phyloP scores from a whole-genome alignment of 2,797 vertebrate genomes.

The Labeo calbasu region DNA sequence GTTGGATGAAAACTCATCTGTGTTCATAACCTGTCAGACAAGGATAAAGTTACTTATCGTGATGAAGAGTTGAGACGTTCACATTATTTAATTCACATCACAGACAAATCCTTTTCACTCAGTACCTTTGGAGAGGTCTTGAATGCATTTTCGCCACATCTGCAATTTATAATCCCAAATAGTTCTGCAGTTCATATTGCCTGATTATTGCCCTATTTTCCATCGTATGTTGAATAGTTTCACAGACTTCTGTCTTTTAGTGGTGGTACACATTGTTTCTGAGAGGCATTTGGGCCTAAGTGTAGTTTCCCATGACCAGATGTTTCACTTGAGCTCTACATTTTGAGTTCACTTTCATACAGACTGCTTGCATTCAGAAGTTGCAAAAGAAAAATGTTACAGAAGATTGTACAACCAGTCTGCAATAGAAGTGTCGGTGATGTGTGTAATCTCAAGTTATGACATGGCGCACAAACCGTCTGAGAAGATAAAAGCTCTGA shows the following conservation, averaged over 20 bases:
- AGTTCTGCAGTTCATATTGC: background rate
- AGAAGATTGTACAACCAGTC: conserved; percentile 13
- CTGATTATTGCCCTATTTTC: conserved; percentile 25
- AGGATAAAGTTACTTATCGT: background rate
- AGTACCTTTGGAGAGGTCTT: background rate
- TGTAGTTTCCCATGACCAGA: conserved; percentile 17
- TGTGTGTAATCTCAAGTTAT: conserved; percentile 12
- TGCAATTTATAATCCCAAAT: background rate
- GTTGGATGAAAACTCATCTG: background rate
- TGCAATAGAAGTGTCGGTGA: background rate
- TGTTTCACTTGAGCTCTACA: conserved; percentile 7
- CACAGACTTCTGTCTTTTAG: background rate
- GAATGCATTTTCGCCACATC: conserved; percentile 11
- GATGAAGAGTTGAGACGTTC: background rate
- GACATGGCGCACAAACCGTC: background rate
- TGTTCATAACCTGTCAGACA: background rate
- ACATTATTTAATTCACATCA: conserved; percentile 3
- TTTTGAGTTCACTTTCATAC: conserved; percentile 14
- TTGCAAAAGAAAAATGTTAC: background rate
- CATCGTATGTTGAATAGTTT: background rate
- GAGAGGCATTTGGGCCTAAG: background rate
- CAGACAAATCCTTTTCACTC: background rate
- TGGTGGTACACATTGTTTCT: conserved; percentile 23
- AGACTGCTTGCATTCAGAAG: conserved; percentile 10
- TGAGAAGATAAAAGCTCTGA: background rate